Evolutionary conservation across 2,113 vertebrate species (phyloP), one percentile per base, ranked within the genome.

Genomic region (Pitta sordida): DNA sequence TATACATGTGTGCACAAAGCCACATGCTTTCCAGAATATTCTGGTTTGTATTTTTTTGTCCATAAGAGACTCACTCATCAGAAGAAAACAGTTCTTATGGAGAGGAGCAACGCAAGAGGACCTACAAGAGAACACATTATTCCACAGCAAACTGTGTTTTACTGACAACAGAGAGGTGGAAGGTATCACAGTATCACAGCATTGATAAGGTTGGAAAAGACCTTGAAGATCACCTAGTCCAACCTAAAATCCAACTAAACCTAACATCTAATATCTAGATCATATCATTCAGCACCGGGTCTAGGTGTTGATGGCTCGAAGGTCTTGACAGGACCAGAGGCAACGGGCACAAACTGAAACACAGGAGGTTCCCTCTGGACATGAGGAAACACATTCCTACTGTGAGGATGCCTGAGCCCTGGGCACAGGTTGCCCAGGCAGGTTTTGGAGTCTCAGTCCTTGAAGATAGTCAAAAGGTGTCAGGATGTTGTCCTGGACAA

Each of bases 331-430:
- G 30, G 37, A 60, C 37, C 41, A 77, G 59, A 65, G 13, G 21
- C 39, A 18, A 9, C 0, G 1, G 21, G 29, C 21, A 74, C n/a
- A 34, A 77, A 37, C 2, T 6, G 36, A 37, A 60, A 24, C 20
- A 83, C 13, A 32, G 23, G 9, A 82, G 22, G 19, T 13, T 67
- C 30, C 34, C 32, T 53, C 19, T 64, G 30, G 90, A 32, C 37
- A 65, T 43, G 27, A 83, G 6, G 1, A 43, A 77, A 43, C 2
- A 4, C 7, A 19, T 39, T 26, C 60, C 43, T 21, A 29, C 9
- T 21, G 19, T 24, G 21, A 74, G 6, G 17, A 18, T 52, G n/a
- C 4, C 53, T 30, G 4, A 81, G 49, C 13, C 10, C 36, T 43
- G 13, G 30, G 26, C 15, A 15, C 11, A 82, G n/a, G 24, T 8